A percentile compares a stretch with the other conserved stretches of the same genome.
Conservation (phyloP, 2,113 vertebrate species). For the Scolopax mira region DNA sequence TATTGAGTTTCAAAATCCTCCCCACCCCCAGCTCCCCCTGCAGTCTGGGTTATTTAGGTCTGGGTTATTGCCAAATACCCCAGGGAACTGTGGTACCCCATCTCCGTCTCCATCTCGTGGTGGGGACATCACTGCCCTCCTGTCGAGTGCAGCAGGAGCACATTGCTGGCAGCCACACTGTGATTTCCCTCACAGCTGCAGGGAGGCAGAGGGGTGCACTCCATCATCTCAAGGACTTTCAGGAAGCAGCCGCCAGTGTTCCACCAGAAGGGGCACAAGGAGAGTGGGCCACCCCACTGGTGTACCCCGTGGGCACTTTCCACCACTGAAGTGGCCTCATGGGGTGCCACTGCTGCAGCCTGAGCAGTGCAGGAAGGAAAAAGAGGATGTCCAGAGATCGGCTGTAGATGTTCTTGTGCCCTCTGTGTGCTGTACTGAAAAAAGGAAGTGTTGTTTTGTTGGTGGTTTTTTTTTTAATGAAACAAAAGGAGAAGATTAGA, state of each 20-base stretch:
- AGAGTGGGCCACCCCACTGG: background rate
- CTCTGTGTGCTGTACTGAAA: background rate
- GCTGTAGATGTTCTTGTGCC: background rate
- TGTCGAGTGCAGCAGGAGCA: background rate
- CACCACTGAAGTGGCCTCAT: rapidly evolving
- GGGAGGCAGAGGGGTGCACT: background rate
- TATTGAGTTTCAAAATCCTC: background rate
- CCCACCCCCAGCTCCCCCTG: background rate
- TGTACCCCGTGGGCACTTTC: background rate
- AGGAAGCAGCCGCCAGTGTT: background rate
- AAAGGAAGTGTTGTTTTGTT: background rate
- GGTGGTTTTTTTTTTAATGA: background rate
- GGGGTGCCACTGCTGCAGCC: background rate
- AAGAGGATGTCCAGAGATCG: background rate
- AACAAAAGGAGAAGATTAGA: background rate
- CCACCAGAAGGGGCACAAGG: background rate
- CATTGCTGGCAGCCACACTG: background rate
- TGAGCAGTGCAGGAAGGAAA: background rate
- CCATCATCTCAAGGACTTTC: background rate
- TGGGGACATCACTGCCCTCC: background rate
- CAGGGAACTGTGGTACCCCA: background rate
- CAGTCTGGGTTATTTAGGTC: background rate
- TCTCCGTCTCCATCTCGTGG: rapidly evolving
- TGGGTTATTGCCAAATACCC: background rate
- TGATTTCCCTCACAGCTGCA: background rate